A percentile compares a stretch with the other conserved stretches of the same genome.
Conservation (phyloP, 2,888 invertebrate genomes). For the Lepetodrilus schrolli region DNA sequence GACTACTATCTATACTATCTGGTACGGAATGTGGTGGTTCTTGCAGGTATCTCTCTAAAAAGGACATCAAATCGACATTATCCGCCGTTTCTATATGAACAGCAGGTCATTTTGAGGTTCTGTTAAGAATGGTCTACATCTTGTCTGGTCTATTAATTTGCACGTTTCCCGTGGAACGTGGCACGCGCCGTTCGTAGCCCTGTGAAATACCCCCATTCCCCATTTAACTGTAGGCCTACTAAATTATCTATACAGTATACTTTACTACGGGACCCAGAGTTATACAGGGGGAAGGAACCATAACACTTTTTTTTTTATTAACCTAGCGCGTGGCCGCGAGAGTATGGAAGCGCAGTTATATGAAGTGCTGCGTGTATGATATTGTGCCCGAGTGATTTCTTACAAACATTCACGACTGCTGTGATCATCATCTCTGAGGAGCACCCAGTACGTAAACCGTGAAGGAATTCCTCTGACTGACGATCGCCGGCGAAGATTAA, state of each 20-base stretch:
- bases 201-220: not conserved
- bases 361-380: not conserved
- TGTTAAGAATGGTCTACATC: too few relatives aligned
- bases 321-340: not conserved
- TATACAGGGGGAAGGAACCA: not conserved
- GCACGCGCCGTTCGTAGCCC: slow-evolving; percentile 4
- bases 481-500: not conserved
- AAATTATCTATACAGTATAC: too few relatives aligned
- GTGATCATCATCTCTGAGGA: not conserved
- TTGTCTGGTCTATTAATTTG: too few relatives aligned
- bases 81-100: too few relatives aligned
- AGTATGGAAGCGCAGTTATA: not conserved
- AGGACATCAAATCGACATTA: too few relatives aligned
- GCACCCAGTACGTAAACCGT: not conserved
- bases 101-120: too few relatives aligned
- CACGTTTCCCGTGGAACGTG: too few relatives aligned
- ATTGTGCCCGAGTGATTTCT: not conserved
- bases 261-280: not conserved
- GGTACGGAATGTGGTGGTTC: too few relatives aligned
- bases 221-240: slow-evolving; percentile 7
- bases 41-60: too few relatives aligned
- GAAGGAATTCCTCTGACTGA: too few relatives aligned
- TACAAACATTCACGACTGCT: not conserved
- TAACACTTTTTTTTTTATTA: slow-evolving; percentile 1
- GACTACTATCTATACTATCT: too few relatives aligned